Conservation (phyloP, 2,888 invertebrate genomes). For the Trichopria drosophilae region DNA sequence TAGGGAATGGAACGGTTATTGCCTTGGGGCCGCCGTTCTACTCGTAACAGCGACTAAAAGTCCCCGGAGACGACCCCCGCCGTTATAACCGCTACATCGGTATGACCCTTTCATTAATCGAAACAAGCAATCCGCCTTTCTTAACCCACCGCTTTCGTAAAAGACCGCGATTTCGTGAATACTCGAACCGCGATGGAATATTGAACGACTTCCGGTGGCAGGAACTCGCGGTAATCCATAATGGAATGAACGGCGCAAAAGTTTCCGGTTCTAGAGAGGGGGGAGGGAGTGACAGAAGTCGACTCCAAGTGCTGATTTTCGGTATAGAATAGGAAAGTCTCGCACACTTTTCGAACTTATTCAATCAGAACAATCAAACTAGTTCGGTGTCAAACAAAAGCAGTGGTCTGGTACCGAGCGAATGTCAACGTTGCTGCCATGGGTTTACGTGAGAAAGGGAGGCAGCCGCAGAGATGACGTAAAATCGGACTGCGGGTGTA, state of each 20-base stretch:
- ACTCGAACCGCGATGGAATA: no score
- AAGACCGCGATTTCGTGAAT: no score
- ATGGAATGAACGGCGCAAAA: constrained; percentile 27
- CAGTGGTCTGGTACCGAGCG: constrained; percentile 17
- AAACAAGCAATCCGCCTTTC: no score
- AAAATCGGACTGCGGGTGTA: constrained; percentile 1
- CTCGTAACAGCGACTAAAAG: no score
- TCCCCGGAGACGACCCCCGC: no score
- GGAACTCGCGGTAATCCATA: constrained; percentile 25
- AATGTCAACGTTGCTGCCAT: constrained; percentile 32
- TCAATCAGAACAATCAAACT: constrained; percentile 41
- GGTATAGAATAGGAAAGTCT: constrained; percentile 27
- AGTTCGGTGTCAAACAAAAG: constrained; percentile 38
- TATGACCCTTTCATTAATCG: no score
- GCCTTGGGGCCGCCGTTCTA: no score
- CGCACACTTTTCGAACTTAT: constrained; percentile 33
- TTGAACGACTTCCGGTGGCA: no score
- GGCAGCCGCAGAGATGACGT: background rate
- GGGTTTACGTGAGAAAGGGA: background rate
- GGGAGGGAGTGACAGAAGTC: constrained; percentile 23
- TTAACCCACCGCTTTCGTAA: no score
- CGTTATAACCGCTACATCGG: no score
- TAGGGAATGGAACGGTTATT: no score
- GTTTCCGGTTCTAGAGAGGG: constrained; percentile 2
- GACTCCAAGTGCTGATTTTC: constrained; percentile 28